Evolutionary conservation across 2,113 vertebrate genomes (phyloP), one percentile per base, ranked within the genome.

Genomic region (Elephas maximus): DNA sequence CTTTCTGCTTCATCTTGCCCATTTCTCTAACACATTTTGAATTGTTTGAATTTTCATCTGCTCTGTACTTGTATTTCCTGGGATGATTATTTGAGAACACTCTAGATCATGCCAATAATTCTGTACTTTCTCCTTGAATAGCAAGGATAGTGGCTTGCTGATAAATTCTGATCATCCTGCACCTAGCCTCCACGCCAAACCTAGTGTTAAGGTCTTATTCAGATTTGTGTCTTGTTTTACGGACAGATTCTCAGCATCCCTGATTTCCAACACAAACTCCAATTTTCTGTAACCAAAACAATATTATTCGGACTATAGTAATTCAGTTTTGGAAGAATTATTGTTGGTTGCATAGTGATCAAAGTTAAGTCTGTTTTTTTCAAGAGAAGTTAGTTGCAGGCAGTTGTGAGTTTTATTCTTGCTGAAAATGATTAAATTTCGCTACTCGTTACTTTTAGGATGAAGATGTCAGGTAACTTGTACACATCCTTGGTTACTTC

Each of bases 11-110:
- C 65, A 76, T 83, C 45, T 90, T 76, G n/a, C 15, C 37, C 30
- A 30, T 48, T 94, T 74, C 57, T 73, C n/a, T 84, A 92, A 93
- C 53, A 88, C 41, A 53, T 45, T 90, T 12, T 1, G 41, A 88
- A n/a, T 86, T 81, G 11, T 69, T 89, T 51, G 44, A 53, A 30
- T 96, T 90, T 93, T 76, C 20, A 76, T 44, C 11, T 51, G 9
- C 24, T 78, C 30, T 15, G 8, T 78, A 11, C 63, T 88, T 90
- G 15, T 90, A 81, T 37, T 96, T 88, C 95, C 21, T 88, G 62
- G 86, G 77, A 53, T 89, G 67, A 53, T 82, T 78, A 67, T 76
- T 85, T 90, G 60, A 80, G 41, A 85, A 93, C 82, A 96, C 82
- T 82, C 6, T 21, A 65, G 76, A 57, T 63, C 79, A 60, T 10